Evolutionary conservation across 2,113 vertebrate genomes (phyloP).

Genomic region (Aptenodytes patagonicus): DNA sequence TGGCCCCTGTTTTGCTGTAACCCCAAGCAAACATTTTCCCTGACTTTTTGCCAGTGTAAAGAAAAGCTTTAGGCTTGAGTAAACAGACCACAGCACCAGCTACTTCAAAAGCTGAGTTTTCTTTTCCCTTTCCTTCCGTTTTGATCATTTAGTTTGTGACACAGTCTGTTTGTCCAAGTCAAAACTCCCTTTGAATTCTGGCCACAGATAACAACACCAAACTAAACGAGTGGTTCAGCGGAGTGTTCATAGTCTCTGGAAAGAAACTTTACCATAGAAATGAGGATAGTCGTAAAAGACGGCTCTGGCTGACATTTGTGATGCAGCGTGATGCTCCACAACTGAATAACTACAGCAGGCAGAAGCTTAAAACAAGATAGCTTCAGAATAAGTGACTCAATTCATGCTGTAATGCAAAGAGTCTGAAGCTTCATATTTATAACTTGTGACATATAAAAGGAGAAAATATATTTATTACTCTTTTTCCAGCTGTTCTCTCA

Average conservation of each 20-base stretch:
- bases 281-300: rapidly evolving
- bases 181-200: background rate
- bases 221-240: rapidly evolving
- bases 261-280: background rate
- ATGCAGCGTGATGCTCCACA: background rate
- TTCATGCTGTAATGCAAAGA: background rate
- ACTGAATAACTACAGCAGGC: background rate
- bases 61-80: background rate
- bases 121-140: background rate
- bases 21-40: background rate
- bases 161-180: background rate
- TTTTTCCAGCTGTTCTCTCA: background rate
- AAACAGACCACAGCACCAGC: background rate
- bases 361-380: background rate
- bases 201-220: background rate
- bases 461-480: background rate
- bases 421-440: background rate
- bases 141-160: background rate
- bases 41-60: background rate
- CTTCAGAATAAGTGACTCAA: background rate
- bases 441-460: background rate
- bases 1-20: background rate
- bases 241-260: rapidly evolving
- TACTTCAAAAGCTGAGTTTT: background rate
- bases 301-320: background rate